Evolutionary conservation across 2,888 invertebrate species (phyloP), one percentile per base, ranked within the genome.

Genomic region (Brachynemurus nebulosus): DNA sequence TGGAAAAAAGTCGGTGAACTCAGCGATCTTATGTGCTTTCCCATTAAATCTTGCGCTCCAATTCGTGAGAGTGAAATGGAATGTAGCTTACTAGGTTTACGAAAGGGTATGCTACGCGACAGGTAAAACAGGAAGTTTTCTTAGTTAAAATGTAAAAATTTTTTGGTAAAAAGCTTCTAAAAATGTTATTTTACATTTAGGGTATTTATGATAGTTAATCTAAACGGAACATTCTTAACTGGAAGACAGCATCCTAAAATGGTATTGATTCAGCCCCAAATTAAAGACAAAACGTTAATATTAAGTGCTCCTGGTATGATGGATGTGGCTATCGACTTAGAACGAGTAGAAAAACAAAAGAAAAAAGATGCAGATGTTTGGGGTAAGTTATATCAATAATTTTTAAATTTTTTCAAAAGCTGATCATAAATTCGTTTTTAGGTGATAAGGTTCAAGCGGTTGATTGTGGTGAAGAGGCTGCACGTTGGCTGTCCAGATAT

Each of bases 391-490:
- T 36, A 11, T 3, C 4, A n/a, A 36, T 14, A 36, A 3, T 36
- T 36, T 14, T 3, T n/a, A 36, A 36, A 36, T 36, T 36, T n/a
- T 3, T 16, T 2, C 3, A 36, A 16, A 3, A 11, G 12, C n/a
- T n/a, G n/a, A n/a, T n/a, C n/a, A n/a, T n/a, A 16, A 7, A 18
- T 16, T 38, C 4, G 5, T 19, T 3, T 44, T n/a, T 21, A 48
- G 51, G 47, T 11, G 65, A 65, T 1, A 55, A 65, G 0, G 69
- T 82, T 1, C 65, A 71, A 1, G 80, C 78, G 0, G 67, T 74
- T 52, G 78, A 86, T 55, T 88, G 86, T 57, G 88, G 88, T 0
- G 72, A 73, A 46, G 74, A 75, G 49, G 76, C 72, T 9, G 75
- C 80, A 14, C 71, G 74, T 43, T 89, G 89, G 89, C 67, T 89